Conservation (phyloP, 2,797 vertebrate genomes). For the Pampus argenteus region DNA sequence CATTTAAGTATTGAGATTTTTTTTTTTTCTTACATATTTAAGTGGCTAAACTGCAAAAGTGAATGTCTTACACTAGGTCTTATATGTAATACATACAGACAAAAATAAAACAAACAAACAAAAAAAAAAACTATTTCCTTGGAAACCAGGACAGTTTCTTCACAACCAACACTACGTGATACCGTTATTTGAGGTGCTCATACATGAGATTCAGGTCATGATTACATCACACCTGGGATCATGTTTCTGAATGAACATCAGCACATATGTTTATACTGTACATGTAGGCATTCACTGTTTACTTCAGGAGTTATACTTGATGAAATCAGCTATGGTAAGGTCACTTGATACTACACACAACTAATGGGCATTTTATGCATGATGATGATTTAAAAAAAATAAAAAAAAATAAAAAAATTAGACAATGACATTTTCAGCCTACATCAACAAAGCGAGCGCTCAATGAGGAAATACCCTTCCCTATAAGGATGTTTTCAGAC, state of each 20-base stretch:
- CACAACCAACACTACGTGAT: slow-evolving; percentile 57
- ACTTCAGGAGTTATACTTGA: slow-evolving; percentile 61
- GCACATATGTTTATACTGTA: slow-evolving; percentile 55
- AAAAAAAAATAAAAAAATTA: neutral
- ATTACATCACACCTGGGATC: slow-evolving; percentile 72
- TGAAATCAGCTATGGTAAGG: slow-evolving; percentile 78
- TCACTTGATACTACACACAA: slow-evolving; percentile 81
- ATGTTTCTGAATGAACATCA: slow-evolving; percentile 61
- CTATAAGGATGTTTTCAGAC: slow-evolving; percentile 48
- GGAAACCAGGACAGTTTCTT: slow-evolving; percentile 55
- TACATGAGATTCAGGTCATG: slow-evolving; percentile 70
- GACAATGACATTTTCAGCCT: slow-evolving; percentile 38
- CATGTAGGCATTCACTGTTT: slow-evolving; percentile 70
- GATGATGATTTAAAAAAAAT: slow-evolving; percentile 16
- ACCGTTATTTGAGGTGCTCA: slow-evolving; percentile 69
- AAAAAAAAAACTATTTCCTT: slow-evolving; percentile 41
- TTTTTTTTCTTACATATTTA: slow-evolving; percentile 58
- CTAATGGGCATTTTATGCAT: slow-evolving; percentile 55
- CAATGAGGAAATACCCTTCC: slow-evolving; percentile 54
- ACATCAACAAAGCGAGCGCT: slow-evolving; percentile 13
- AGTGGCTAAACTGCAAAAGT: slow-evolving; percentile 73
- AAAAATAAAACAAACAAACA: slow-evolving; percentile 60
- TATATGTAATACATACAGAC: slow-evolving; percentile 63
- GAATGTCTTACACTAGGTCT: slow-evolving; percentile 66
- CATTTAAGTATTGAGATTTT: slow-evolving; percentile 52